Evolutionary conservation across 1,140 invertebrate genomes (phyloP).

Genomic region (Neelides sp.): DNA sequence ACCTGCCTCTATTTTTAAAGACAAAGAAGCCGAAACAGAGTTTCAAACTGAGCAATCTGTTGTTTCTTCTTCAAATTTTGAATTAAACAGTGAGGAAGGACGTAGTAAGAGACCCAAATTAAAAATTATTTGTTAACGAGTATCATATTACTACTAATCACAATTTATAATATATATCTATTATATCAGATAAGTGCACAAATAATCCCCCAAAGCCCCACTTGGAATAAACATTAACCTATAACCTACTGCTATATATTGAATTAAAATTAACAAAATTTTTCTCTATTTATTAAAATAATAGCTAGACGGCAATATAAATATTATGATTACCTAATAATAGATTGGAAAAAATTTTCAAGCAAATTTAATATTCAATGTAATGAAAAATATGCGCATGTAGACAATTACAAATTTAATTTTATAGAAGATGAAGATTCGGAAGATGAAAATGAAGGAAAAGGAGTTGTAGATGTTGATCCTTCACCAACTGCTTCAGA

Average conservation of each 20-base stretch:
- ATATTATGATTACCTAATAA: not conserved
- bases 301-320: not conserved
- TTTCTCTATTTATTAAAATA: not conserved
- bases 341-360: slow-evolving; percentile 8
- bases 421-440: not conserved
- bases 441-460: not conserved
- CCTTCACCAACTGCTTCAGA: slow-evolving; percentile 25
- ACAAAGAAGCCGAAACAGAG: slow-evolving; percentile 9
- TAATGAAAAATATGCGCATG: not conserved
- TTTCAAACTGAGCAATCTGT: slow-evolving; percentile 22
- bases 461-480: not conserved
- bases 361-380: not conserved
- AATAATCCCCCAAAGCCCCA: not conserved
- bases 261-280: not conserved
- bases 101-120: slow-evolving; percentile 11
- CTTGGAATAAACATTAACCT: not conserved
- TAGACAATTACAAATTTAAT: not conserved
- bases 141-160: too few relatives aligned
- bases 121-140: too few relatives aligned
- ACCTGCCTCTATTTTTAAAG: slow-evolving; percentile 10
- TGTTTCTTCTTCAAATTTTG: slow-evolving; percentile 13
- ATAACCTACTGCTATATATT: not conserved
- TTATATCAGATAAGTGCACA: not conserved
- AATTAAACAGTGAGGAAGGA: slow-evolving; percentile 13
- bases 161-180: not conserved